Percentiles rank a stretch among this genome's conserved stretches.
Conservation (phyloP, 37 sponge, comb jelly and placozoan genomes). For the Bolinopsis microptera region DNA sequence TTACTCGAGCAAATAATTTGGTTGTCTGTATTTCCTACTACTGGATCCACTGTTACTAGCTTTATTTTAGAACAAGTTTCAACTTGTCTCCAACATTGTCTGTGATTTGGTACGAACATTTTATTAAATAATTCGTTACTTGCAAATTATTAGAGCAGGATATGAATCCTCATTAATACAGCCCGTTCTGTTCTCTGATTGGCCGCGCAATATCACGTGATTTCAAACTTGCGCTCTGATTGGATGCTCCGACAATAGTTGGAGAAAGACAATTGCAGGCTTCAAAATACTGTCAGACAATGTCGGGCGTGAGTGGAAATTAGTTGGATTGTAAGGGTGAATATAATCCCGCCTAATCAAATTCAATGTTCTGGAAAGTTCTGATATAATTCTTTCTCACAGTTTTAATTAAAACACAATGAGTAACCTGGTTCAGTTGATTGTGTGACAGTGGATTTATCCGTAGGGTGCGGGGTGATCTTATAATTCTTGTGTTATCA, state of each 20-base stretch:
- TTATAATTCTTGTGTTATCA: too few species aligned
- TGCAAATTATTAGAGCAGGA: not conserved
- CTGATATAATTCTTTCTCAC: not conserved
- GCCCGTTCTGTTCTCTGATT: not conserved
- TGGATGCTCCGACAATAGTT: not conserved
- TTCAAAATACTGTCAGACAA: not conserved
- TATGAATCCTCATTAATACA: not conserved
- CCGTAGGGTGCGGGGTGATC: too few species aligned
- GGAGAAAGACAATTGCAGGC: not conserved
- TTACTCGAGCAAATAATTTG: not conserved
- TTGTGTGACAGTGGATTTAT: not conserved
- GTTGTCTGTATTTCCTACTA: not conserved
- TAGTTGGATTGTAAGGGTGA: not conserved
- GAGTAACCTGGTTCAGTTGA: too few species aligned
- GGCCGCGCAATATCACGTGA: not conserved
- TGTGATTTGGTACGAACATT: too few species aligned
- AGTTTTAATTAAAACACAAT: not conserved
- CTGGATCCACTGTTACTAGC: too few species aligned
- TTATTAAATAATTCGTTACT: not conserved
- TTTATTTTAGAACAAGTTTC: too few species aligned
- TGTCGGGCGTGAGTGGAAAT: not conserved
- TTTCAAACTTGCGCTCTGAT: not conserved
- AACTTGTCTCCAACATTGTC: too few species aligned
- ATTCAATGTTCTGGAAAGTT: not conserved
- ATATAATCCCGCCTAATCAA: too few species aligned